Base-by-base conservation (phyloP, 1,140 invertebrate species). In the Euborellia annulipes region DNA sequence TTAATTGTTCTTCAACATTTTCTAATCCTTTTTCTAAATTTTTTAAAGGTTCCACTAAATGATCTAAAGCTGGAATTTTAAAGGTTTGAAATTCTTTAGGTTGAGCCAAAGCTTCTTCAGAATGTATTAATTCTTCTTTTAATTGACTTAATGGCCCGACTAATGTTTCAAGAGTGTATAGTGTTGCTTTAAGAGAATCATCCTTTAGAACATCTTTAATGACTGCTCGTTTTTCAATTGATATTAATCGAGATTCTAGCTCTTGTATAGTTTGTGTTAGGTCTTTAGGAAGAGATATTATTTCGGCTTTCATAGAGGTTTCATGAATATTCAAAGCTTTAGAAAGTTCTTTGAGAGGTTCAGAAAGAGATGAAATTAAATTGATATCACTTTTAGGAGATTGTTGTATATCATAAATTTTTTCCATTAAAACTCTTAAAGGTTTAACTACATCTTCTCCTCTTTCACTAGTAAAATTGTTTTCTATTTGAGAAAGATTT, bases 1-100 rank as follows among this genome's bases (percentile, higher is more conserved):
- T 23, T 2, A 18, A 20, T 13, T 40, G 45, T 23, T 50, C 48
- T 47, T 52, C 54, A 7, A 71, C 63, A 2, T 61, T 54, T 48
- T 69, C 62, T 18, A 70, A 47, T 3, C 62, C 61, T 52, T 65
- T 68, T 13, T 65, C 62, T 2, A 71, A 55, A 48, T 71, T 64
- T 44, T 62, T 61, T 6, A 71, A 55, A 2, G 69, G 67, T 18
- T 63, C 58, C 1, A 60, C 61, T 0, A 72, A 61, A 47, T 65
- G 64, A 44, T 72, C 68, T 16, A 71, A 54, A 39, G 71, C 58
- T 14, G 65, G 62, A 52, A 66, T 58, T 38, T 68, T 63, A 9
- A 66, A 64, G 48, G 69, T 66, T 41, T 62, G 54, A 14, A 8
- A 14, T 0, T 58, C 59, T 0, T 55, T 58, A 9, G 63, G 52